These are phyloP conservation scores for Toxonevra muliebris DNA, from an alignment of 2,888 invertebrate genomes.

Conservation along the genomic window DNA sequence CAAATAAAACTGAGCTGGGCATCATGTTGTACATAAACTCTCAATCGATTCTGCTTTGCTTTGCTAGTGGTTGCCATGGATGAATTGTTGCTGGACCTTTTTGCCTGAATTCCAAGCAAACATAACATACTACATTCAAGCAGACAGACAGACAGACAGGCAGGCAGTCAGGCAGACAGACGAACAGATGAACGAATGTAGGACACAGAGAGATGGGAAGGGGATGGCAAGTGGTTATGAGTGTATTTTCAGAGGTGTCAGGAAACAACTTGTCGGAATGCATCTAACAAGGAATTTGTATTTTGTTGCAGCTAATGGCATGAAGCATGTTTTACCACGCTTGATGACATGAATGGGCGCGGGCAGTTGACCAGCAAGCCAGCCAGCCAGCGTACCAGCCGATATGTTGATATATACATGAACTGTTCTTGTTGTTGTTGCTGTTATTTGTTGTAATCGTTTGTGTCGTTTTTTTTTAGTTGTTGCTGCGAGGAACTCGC, in stretches of 20 bases:
- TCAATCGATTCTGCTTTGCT: too few species aligned
- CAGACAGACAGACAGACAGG: slow-evolving; percentile 1
- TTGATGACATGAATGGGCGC: slow-evolving; percentile 64
- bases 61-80: background rate
- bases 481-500: too few species aligned
- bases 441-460: slow-evolving; percentile 11
- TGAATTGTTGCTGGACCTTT: background rate
- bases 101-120: background rate
- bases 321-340: slow-evolving; percentile 64
- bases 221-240: slow-evolving; percentile 18
- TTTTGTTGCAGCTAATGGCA: slow-evolving; percentile 62
- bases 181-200: slow-evolving; percentile 36
- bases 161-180: slow-evolving; percentile 20
- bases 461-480: slow-evolving; percentile 15
- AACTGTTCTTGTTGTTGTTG: slow-evolving; percentile 8
- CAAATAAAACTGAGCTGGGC: too few species aligned
- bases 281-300: slow-evolving; percentile 67
- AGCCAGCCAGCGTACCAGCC: background rate
- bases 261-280: slow-evolving; percentile 66
- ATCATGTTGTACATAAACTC: too few species aligned
- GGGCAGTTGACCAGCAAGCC: slow-evolving; percentile 42
- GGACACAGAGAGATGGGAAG: background rate
- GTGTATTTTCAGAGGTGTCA: slow-evolving; percentile 64
- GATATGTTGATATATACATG: slow-evolving; percentile 7
- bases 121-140: background rate